Evolutionary conservation across 2,113 vertebrate species (phyloP).

Genomic region (Neotoma lepida): DNA sequence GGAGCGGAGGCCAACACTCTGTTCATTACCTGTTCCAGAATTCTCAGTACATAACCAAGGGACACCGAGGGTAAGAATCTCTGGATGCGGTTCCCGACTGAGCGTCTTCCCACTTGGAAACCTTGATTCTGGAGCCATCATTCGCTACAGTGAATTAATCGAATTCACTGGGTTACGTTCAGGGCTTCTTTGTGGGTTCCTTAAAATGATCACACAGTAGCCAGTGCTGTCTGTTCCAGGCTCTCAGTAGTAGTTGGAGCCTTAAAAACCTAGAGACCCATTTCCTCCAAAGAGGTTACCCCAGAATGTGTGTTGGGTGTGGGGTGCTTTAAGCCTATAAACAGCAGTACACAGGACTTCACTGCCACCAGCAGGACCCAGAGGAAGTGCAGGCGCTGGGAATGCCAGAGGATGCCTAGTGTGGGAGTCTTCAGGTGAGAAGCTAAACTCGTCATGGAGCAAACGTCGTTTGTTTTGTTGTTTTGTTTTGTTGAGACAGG

Average conservation of each 20-base stretch:
- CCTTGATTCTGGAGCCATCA: not conserved
- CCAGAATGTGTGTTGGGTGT: not conserved
- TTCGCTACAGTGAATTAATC: slow-evolving; percentile 3
- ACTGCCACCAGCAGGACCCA: slow-evolving; percentile 74
- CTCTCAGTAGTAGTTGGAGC: slow-evolving; percentile 27
- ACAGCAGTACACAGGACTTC: slow-evolving; percentile 13
- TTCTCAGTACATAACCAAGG: not conserved
- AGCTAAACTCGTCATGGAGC: not conserved
- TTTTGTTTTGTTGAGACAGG: not conserved
- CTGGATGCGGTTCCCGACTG: not conserved
- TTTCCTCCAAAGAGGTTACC: slow-evolving; percentile 30
- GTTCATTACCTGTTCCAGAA: not conserved
- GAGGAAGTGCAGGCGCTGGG: slow-evolving; percentile 64
- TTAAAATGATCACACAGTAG: slow-evolving; percentile 4
- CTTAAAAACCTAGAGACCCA: slow-evolving; percentile 61
- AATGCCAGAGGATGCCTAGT: not conserved
- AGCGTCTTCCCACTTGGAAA: not conserved
- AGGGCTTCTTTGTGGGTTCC: not conserved
- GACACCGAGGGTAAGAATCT: not conserved
- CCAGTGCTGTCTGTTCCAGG: not conserved
- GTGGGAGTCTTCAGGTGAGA: not conserved
- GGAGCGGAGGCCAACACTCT: not conserved
- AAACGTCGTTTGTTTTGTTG: not conserved
- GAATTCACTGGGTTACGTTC: not conserved
- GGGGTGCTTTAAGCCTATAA: not conserved